Evolutionary conservation across 2,113 vertebrate species (phyloP).

Genomic region (Toxotes chatareus): DNA sequence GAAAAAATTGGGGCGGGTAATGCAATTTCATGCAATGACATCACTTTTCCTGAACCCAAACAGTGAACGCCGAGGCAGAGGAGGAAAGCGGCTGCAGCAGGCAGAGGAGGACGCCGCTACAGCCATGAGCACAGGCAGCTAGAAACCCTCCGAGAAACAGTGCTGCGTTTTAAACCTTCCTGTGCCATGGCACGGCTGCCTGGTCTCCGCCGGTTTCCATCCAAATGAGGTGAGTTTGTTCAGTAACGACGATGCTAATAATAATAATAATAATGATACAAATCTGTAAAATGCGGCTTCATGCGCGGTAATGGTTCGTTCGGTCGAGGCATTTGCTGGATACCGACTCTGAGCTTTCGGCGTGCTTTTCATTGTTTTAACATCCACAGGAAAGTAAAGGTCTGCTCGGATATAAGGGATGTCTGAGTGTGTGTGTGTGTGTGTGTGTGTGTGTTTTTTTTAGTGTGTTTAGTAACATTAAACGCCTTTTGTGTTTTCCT

Average conservation of each 20-base stretch:
- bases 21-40: slow-evolving; percentile 82
- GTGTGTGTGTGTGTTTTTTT: background rate
- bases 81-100: slow-evolving; percentile 54
- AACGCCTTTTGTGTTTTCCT: background rate
- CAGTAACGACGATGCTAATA: too few species aligned
- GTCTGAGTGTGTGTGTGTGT: too few species aligned
- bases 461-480: background rate
- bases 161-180: background rate
- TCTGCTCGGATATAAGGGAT: background rate
- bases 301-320: slow-evolving; percentile 2
- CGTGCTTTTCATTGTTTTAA: slow-evolving; percentile 31
- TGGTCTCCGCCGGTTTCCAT: background rate
- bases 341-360: slow-evolving; percentile 22
- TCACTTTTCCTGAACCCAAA: slow-evolving; percentile 85
- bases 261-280: too few species aligned
- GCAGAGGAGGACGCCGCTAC: slow-evolving; percentile 30
- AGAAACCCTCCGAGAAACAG: background rate
- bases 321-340: slow-evolving; percentile 4
- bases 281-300: background rate
- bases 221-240: slow-evolving; percentile 67
- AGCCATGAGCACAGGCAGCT: slow-evolving; percentile 20
- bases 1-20: slow-evolving; percentile 78
- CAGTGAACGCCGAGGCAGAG: slow-evolving; percentile 62
- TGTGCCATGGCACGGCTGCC: slow-evolving; percentile 10
- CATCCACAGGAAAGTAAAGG: background rate